Conservation (phyloP, 2,797 vertebrate species). For the Lates japonicus region DNA sequence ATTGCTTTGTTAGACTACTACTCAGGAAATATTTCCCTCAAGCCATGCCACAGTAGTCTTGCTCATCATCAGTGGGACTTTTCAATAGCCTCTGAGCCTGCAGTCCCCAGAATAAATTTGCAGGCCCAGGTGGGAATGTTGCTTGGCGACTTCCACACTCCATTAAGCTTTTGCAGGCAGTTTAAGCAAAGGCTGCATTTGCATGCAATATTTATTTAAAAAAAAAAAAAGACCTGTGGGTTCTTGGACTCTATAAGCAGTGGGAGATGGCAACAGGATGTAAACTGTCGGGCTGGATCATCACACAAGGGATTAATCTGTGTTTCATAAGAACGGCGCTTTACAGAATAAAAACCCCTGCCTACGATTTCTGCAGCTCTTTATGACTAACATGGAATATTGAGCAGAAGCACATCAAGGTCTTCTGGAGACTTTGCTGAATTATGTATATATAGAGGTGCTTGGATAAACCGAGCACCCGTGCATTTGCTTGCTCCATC, state of each 20-base stretch:
- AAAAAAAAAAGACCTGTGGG: constrained; percentile 57
- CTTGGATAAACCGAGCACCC: constrained; percentile 51
- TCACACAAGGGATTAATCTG: constrained; percentile 71
- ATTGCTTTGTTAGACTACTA: constrained; percentile 35
- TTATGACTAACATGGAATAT: constrained; percentile 67
- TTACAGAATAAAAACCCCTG: constrained; percentile 64
- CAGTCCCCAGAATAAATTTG: constrained; percentile 58
- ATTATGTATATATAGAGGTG: constrained; percentile 66
- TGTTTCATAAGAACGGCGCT: constrained; percentile 49
- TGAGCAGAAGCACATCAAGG: constrained; percentile 63
- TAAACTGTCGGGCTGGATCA: constrained; percentile 66
- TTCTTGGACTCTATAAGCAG: constrained; percentile 57
- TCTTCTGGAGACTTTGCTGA: constrained; percentile 63
- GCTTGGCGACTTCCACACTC: constrained; percentile 63
- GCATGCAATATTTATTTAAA: constrained; percentile 69
- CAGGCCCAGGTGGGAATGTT: constrained; percentile 66
- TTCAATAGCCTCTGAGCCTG: constrained; percentile 44
- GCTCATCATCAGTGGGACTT: constrained; percentile 52
- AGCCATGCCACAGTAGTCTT: constrained; percentile 46
- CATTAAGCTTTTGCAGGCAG: constrained; percentile 73
- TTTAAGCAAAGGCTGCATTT: constrained; percentile 71
- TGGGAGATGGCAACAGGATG: constrained; percentile 60
- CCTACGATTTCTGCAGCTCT: constrained; percentile 52
- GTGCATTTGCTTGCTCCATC: constrained; percentile 44
- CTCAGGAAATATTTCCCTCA: constrained; percentile 51